phyloP scores from a whole-genome alignment of 2,888 invertebrate genomes.

The Phorcus lineatus region DNA sequence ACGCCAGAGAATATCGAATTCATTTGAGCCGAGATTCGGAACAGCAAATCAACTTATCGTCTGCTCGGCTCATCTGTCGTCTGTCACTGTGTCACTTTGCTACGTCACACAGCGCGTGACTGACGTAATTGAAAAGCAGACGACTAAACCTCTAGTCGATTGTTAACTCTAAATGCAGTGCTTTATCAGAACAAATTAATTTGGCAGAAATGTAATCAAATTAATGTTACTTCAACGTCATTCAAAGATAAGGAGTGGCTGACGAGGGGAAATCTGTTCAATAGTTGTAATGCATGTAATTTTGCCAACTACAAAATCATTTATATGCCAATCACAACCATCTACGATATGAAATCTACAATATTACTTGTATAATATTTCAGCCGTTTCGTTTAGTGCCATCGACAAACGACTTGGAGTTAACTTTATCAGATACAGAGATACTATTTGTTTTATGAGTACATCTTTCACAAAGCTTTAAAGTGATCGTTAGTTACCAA shows the following conservation, averaged over 20 bases:
- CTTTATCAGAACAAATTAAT: not conserved
- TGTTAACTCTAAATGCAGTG: not conserved
- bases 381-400: too few relatives aligned
- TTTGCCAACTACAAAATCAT: not conserved
- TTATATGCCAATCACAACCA: not conserved
- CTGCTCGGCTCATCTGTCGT: not conserved
- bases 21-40: not conserved
- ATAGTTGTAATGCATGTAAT: not conserved
- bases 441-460: too few relatives aligned
- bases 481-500: too few relatives aligned
- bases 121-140: constrained; percentile 8
- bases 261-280: not conserved
- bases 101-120: constrained; percentile 7
- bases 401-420: too few relatives aligned
- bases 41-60: constrained; percentile 5
- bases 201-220: constrained; percentile 13
- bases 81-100: not conserved
- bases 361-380: too few relatives aligned
- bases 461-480: too few relatives aligned
- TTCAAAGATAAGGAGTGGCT: not conserved
- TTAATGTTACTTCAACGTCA: not conserved
- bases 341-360: too few relatives aligned
- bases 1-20: not conserved
- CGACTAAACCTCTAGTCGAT: not conserved
- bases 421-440: too few relatives aligned